Evolutionary conservation across 2,888 invertebrate species (phyloP).

Genomic region (Mylabris sibirica): DNA sequence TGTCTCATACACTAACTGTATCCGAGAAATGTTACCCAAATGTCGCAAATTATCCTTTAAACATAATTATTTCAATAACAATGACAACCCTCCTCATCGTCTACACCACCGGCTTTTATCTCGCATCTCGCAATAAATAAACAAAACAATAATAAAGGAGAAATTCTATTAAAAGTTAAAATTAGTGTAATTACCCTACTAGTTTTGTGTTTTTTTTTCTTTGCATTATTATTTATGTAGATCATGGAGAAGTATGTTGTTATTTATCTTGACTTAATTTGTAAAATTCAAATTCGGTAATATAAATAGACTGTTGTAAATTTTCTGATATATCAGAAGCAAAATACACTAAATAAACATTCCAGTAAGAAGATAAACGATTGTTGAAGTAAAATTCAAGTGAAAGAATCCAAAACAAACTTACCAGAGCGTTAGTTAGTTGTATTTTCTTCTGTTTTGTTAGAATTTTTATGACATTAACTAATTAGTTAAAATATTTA

Average conservation of each 20-base stretch:
- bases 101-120: neutral
- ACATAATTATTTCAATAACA: conserved; percentile 32
- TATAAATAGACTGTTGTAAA: conserved; percentile 28
- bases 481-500: conserved; percentile 26
- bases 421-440: conserved; percentile 18
- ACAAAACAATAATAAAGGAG: neutral
- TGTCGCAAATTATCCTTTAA: conserved; percentile 30
- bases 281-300: neutral
- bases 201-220: too few species aligned
- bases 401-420: conserved; percentile 34
- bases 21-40: conserved; percentile 27
- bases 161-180: neutral
- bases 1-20: conserved; percentile 63
- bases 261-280: neutral
- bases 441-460: conserved; percentile 17
- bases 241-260: too few species aligned
- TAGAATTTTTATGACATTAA: conserved; percentile 26
- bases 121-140: neutral
- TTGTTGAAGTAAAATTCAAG: conserved; percentile 29
- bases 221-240: too few species aligned
- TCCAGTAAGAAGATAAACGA: conserved; percentile 31
- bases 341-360: conserved; percentile 27
- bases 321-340: conserved; percentile 22
- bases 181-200: too few species aligned
- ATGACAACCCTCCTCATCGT: conserved; percentile 14